Evolutionary conservation across 1,140 invertebrate genomes (phyloP).

Genomic region (Zaprionus nigranus): DNA sequence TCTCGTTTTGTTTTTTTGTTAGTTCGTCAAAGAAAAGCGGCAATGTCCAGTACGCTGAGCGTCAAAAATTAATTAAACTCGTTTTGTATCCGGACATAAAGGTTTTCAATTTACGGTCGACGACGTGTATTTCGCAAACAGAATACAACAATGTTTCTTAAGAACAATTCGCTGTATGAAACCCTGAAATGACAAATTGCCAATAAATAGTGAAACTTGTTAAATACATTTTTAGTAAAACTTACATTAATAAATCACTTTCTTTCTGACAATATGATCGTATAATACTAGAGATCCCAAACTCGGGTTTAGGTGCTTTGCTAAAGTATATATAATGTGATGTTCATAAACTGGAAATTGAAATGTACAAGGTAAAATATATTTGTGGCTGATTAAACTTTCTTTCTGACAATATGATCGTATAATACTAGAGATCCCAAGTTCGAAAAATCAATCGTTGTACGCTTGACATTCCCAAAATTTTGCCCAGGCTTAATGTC

Average conservation of each 20-base stretch:
- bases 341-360: too few relatives aligned
- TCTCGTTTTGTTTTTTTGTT: neutral
- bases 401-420: constrained; percentile 40
- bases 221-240: too few relatives aligned
- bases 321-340: too few relatives aligned
- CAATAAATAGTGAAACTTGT: neutral
- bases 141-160: neutral
- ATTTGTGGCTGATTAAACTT: neutral
- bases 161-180: neutral
- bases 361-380: neutral
- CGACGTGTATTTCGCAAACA: neutral
- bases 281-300: too few relatives aligned
- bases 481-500: neutral
- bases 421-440: constrained; percentile 25
- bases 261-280: too few relatives aligned
- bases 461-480: neutral
- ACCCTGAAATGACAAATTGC: neutral
- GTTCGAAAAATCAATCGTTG: neutral
- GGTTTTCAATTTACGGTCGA: neutral
- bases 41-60: neutral
- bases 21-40: constrained; percentile 2
- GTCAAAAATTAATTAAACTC: constrained; percentile 8
- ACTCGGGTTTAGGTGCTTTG: too few relatives aligned
- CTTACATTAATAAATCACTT: too few relatives aligned
- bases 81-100: neutral